Evolutionary conservation across 2,797 vertebrate genomes (phyloP).

Genomic region (Oreochromis grahami): DNA sequence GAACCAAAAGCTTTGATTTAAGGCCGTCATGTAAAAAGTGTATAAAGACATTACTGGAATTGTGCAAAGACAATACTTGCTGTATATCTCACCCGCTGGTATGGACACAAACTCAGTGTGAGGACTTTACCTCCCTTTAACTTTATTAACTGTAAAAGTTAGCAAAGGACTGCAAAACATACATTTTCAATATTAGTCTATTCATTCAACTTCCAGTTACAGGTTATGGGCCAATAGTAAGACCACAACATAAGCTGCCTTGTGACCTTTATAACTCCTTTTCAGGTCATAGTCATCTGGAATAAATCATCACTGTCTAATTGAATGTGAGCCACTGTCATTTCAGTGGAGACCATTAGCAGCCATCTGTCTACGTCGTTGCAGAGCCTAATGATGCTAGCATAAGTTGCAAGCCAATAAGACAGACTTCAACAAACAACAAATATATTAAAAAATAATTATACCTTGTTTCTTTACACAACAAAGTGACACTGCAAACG

Average conservation of each 20-base stretch:
- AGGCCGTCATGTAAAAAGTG: not conserved
- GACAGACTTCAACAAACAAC: not conserved
- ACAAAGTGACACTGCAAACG: not conserved
- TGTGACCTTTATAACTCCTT: not conserved
- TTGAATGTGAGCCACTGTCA: not conserved
- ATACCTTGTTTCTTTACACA: not conserved
- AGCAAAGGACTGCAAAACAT: not conserved
- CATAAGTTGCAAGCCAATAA: not conserved
- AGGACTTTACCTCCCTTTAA: not conserved
- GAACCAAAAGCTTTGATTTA: not conserved
- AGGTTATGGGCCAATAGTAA: not conserved
- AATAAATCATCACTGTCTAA: not conserved
- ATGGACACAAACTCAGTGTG: not conserved
- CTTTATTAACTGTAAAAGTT: not conserved
- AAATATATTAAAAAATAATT: not conserved
- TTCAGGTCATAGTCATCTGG: not conserved
- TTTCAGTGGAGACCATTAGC: not conserved
- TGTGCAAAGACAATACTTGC: not conserved
- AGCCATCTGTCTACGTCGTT: not conserved
- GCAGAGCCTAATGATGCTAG: not conserved
- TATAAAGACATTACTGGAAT: not conserved
- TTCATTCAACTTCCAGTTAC: not conserved
- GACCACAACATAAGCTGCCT: not conserved
- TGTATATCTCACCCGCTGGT: not conserved
- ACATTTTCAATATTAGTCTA: not conserved